Conservation (phyloP, 2,113 vertebrate species). For the Corythornis cristatus region DNA sequence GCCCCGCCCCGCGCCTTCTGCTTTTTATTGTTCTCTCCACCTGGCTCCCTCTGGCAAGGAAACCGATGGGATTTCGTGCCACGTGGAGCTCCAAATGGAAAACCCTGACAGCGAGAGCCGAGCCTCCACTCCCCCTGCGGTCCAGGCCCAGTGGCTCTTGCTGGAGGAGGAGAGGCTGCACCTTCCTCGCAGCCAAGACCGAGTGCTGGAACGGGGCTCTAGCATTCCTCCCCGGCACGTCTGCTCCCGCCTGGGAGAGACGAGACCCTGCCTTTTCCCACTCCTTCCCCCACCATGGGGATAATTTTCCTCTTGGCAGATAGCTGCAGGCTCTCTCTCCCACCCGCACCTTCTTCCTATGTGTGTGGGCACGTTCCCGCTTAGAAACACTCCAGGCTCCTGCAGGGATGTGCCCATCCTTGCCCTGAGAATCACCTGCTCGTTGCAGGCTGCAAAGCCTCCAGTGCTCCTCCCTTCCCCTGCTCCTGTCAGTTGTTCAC, state of each 20-base stretch:
- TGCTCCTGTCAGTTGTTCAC: rapidly evolving
- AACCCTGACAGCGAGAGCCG: conserved; percentile 19
- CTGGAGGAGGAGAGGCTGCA: conserved; percentile 51
- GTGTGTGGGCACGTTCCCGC: rapidly evolving
- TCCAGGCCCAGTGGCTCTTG: conserved; percentile 35
- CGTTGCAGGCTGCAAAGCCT: not conserved
- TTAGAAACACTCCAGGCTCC: not conserved
- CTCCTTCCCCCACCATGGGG: not conserved
- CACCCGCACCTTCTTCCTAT: not conserved
- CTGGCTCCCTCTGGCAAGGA: conserved; percentile 59
- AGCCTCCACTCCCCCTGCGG: not conserved
- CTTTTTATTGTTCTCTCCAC: conserved; percentile 66
- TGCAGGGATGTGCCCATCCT: not conserved
- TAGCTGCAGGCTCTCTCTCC: not conserved
- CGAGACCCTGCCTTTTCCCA: conserved; percentile 11
- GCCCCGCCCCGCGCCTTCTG: conserved; percentile 42
- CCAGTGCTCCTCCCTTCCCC: not conserved
- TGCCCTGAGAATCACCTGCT: not conserved
- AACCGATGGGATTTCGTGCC: conserved; percentile 13
- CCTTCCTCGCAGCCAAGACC: conserved; percentile 34
- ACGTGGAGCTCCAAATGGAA: conserved; percentile 52
- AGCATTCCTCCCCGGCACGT: conserved; percentile 53
- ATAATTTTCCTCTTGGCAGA: not conserved
- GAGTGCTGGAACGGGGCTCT: not conserved
- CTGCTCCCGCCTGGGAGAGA: conserved; percentile 44